Evolutionary conservation across 92 coral and sea anemone species (phyloP), one percentile per base, ranked within the genome.

Genomic region (Phenganax marumi): DNA sequence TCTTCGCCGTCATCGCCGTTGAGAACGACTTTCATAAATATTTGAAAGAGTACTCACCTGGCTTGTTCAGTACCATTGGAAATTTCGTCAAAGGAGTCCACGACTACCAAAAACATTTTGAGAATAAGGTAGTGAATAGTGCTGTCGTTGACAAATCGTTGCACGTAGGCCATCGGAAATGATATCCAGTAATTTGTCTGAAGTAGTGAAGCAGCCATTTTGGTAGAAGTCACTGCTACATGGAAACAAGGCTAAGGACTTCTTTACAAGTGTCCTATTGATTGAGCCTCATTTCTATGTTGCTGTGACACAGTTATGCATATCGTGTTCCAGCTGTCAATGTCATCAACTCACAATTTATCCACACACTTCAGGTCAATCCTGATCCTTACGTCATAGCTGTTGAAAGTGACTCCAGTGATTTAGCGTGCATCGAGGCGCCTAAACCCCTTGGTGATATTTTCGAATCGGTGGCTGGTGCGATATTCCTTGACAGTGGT

Each of bases 381-480:
- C 86, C 93, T 25, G 96, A 95, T 65, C 91, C 98, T 5, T 95
- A 90, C 73, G 79, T 92, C 6, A 88, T 89, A 69, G 85, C 91
- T 23, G 85, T 93, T 0, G 89, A 85, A 52, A 69, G 76, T 57
- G 90, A 84, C 70, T 84, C 85, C 26, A 43, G 60, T 78, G 83
- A 62, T 26, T 8, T 63, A 4, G 97, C 91, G 55, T 97, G 96
- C 33, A 80, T 95, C 43, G 98, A 95, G 71, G 98, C 98, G 7
- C 98, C 98, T 0, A 95, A 95, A 70, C 97, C 93, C 48, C 90
- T 95, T 63, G 98, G 98, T 18, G 98, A 95, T 83, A 87, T 95
- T 79, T 95, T 92, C 70, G 98, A 95, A 76, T 95, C 98, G 9
- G 93, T 95, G 18, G 98, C 98, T 76, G 98, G 97, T 76, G 98